These are phyloP conservation scores for Microctenopoma steveboyesi DNA, from an alignment of 2,797 vertebrate genomes.

Conservation along the genomic window DNA sequence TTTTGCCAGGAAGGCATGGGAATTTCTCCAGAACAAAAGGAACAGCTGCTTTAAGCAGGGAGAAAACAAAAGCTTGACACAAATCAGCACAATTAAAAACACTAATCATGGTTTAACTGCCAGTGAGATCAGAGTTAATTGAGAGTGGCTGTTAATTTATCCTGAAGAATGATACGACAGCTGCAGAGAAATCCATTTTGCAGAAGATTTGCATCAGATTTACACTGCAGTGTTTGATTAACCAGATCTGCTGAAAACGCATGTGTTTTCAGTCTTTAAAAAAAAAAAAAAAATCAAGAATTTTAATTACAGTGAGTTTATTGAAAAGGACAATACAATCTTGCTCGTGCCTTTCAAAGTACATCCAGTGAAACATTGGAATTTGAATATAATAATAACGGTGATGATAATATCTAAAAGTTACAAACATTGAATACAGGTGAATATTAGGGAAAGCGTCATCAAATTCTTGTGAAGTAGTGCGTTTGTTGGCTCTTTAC, in stretches of 20 bases:
- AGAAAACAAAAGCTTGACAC: slow-evolving; percentile 61
- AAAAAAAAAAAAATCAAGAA: neutral
- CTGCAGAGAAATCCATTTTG: slow-evolving; percentile 31
- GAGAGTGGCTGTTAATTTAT: slow-evolving; percentile 42
- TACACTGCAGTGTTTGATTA: slow-evolving; percentile 28
- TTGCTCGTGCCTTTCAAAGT: slow-evolving; percentile 58
- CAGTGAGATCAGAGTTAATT: slow-evolving; percentile 50
- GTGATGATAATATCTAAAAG: slow-evolving; percentile 26
- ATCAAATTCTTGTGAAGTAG: slow-evolving; percentile 27
- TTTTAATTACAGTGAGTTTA: slow-evolving; percentile 75
- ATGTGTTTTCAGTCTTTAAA: neutral
- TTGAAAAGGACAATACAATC: slow-evolving; percentile 77
- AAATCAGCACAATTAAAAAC: slow-evolving; percentile 61
- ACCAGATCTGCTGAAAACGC: slow-evolving; percentile 20
- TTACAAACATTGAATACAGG: slow-evolving; percentile 35
- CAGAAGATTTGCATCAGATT: slow-evolving; percentile 49
- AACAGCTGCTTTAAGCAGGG: slow-evolving; percentile 47
- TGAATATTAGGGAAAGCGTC: slow-evolving; percentile 31
- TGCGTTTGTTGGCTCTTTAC: slow-evolving; percentile 55
- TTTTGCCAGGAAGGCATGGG: slow-evolving; percentile 59
- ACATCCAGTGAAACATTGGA: slow-evolving; percentile 58
- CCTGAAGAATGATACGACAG: slow-evolving; percentile 34
- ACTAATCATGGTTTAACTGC: slow-evolving; percentile 55
- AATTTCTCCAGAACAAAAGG: slow-evolving; percentile 74
- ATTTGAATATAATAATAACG: slow-evolving; percentile 33